Evolutionary conservation across 2,113 vertebrate genomes (phyloP), one percentile per base, ranked within the genome.

Genomic region (Trogon melanurus): DNA sequence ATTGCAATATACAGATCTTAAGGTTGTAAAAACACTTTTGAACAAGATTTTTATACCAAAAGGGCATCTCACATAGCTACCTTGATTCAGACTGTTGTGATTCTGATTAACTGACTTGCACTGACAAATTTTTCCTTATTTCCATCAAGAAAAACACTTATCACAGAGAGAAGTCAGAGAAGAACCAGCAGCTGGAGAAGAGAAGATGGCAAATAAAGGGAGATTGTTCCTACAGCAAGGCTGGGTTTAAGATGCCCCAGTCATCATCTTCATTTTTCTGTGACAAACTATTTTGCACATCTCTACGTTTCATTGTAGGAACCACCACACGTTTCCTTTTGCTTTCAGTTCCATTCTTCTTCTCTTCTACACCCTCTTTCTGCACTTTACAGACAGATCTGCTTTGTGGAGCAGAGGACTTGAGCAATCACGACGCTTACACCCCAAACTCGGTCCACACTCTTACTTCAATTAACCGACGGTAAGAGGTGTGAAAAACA

Each of bases 221-320:
- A 54, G 3, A 15, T 14, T 50, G 27, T 53, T 84, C 48, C 62
- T 56, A 61, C 5, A 32, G 3, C 32, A 53, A 73, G 21, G 34
- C 25, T 58, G 26, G 23, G n/a, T 57, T 85, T 80, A 79, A 69
- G 20, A 79, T 5, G 22, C 34, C 27, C 16, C 19, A 38, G 30
- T 25, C 29, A 71, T 4, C 17, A 58, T 19, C 17, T 36, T 51
- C 1, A 2, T 32, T 56, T 48, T 80, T 26, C 44, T 60, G 36
- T 3, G 3, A 57, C 12, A 62, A 78, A 56, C 13, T 13, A 58
- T 26, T 82, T 16, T 57, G 44, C 41, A 62, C n/a, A 47, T 5
- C 6, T 72, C 57, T 45, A 16, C 0, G 1, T 16, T 60, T 72
- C 30, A 34, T 1, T 29, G 51, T 9, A 48, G 1, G 5, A 67